phyloP scores from a whole-genome alignment of 1,140 invertebrate genomes.

The Cydia splendana region DNA sequence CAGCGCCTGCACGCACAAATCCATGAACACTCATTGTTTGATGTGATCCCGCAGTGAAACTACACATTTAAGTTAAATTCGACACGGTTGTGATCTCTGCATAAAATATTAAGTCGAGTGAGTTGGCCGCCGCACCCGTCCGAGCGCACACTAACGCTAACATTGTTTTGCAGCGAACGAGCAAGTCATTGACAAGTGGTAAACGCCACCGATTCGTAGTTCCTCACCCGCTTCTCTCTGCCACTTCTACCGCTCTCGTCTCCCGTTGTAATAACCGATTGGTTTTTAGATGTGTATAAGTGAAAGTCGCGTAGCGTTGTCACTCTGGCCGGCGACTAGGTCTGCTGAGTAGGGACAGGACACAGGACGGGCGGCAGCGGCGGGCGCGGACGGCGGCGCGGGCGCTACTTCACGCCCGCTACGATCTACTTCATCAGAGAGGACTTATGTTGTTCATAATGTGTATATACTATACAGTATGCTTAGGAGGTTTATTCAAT shows the following conservation, averaged over 20 bases:
- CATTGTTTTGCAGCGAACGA: slow-evolving; percentile 83
- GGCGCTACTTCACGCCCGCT: slow-evolving; percentile 49
- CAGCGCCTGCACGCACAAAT: slow-evolving; percentile 76
- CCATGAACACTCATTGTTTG: slow-evolving; percentile 79
- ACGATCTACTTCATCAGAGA: slow-evolving; percentile 61
- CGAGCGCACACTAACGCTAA: slow-evolving; percentile 65
- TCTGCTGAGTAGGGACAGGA: slow-evolving; percentile 37
- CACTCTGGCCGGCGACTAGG: slow-evolving; percentile 35
- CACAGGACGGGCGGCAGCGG: slow-evolving; percentile 40
- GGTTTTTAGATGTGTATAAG: slow-evolving; percentile 55
- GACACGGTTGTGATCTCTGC: slow-evolving; percentile 76
- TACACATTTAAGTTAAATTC: slow-evolving; percentile 73
- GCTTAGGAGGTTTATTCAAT: slow-evolving; percentile 78
- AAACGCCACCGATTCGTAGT: slow-evolving; percentile 75
- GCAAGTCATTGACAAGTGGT: slow-evolving; percentile 82
- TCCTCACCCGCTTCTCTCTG: slow-evolving; percentile 75
- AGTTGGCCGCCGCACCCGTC: slow-evolving; percentile 66
- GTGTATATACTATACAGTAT: slow-evolving; percentile 78
- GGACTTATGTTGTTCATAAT: slow-evolving; percentile 74
- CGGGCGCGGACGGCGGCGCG: slow-evolving; percentile 43
- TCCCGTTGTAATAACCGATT: slow-evolving; percentile 60
- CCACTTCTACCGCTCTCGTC: slow-evolving; percentile 72
- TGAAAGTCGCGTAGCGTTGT: slow-evolving; percentile 41
- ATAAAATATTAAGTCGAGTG: slow-evolving; percentile 56
- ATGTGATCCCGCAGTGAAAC: slow-evolving; percentile 78